These are phyloP conservation scores for Bovichtus diacanthus DNA, from an alignment of 2,797 vertebrate species.

Conservation along the genomic window DNA sequence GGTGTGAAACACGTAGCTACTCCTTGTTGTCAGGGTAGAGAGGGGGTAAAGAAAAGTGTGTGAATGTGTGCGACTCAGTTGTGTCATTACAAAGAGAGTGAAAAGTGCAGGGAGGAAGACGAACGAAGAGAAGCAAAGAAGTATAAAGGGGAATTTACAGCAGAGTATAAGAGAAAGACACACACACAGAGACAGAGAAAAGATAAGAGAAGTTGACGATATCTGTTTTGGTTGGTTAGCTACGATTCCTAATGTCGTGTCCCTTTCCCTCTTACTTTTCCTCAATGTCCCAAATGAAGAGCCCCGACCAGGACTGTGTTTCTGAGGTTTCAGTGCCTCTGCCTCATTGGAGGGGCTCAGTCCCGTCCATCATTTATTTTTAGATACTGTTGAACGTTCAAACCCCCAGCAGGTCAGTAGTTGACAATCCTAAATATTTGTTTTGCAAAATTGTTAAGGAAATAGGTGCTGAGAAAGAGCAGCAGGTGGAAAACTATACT, in stretches of 20 bases:
- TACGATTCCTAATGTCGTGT: constrained; percentile 23
- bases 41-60: constrained; percentile 13
- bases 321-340: not conserved
- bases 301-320: not conserved
- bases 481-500: not conserved
- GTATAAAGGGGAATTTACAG: not conserved
- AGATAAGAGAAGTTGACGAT: not conserved
- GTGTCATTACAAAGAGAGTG: constrained; percentile 16
- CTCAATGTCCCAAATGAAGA: constrained; percentile 4
- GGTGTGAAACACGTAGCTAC: constrained; percentile 51
- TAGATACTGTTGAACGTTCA: not conserved
- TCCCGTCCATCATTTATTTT: not conserved
- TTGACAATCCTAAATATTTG: not conserved
- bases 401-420: not conserved
- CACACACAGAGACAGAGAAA: not conserved
- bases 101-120: constrained; percentile 7
- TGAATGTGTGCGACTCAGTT: constrained; percentile 31
- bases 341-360: not conserved
- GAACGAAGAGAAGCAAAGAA: not conserved
- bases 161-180: not conserved
- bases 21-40: constrained; percentile 6
- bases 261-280: not conserved
- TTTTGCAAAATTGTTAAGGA: not conserved
- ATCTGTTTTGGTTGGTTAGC: constrained; percentile 3
- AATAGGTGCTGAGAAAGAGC: not conserved